Evolutionary conservation across 1,140 invertebrate species (phyloP).

Genomic region (Atopsyche davidsoni): DNA sequence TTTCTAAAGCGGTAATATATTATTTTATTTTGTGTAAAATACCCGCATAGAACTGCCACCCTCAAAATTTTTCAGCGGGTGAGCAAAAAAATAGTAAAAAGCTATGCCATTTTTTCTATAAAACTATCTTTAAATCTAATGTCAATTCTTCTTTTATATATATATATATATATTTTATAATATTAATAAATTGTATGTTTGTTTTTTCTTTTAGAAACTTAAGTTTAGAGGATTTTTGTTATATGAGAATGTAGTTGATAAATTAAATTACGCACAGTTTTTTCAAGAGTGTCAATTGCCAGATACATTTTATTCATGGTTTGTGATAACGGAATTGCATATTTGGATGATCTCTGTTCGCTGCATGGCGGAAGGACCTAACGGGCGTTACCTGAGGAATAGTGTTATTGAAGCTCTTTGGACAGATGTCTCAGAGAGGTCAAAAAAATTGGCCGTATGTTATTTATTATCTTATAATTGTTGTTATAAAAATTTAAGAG

Average conservation of each 20-base stretch:
- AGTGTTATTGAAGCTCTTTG: conserved; percentile 71
- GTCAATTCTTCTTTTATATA: conserved; percentile 2
- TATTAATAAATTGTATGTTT: neutral
- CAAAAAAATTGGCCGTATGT: conserved; percentile 66
- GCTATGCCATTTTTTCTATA: neutral
- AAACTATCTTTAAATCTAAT: neutral
- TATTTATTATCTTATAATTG: neutral
- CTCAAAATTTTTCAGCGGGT: neutral
- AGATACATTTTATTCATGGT: conserved; percentile 81
- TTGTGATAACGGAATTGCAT: conserved; percentile 74
- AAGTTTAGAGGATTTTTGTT: conserved; percentile 54
- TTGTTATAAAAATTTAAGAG: conserved; percentile 4
- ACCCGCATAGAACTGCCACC: neutral
- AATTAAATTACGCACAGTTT: conserved; percentile 54
- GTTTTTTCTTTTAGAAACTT: conserved; percentile 47
- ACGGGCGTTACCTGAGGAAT: conserved; percentile 67
- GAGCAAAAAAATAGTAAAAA: too few relatives aligned
- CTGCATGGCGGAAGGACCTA: conserved; percentile 68
- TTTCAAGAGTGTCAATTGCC: conserved; percentile 62
- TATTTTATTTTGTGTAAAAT: conserved; percentile 4
- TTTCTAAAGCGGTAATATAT: conserved; percentile 36
- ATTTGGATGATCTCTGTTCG: conserved; percentile 75
- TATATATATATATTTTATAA: neutral
- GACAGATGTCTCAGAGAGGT: conserved; percentile 67
- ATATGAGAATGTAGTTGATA: conserved; percentile 59